Evolutionary conservation across 2,113 vertebrate species (phyloP).

Genomic region (Brienomyrus longianalis): DNA sequence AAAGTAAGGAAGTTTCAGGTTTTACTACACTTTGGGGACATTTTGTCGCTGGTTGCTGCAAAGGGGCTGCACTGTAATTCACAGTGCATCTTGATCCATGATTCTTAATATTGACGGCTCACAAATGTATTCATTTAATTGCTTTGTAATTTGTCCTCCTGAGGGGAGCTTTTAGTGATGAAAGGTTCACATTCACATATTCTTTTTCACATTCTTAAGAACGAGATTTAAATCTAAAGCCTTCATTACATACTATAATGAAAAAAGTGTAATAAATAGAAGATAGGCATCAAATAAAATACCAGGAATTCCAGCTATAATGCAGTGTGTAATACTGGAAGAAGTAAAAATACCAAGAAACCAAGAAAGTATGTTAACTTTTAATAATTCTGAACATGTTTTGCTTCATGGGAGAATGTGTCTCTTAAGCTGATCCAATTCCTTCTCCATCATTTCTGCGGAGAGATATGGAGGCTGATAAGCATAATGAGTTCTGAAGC

Average conservation of each 20-base stretch:
- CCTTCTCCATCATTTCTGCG: conserved; percentile 15
- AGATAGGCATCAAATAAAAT: not conserved
- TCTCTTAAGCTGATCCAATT: conserved; percentile 14
- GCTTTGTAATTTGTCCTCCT: not conserved
- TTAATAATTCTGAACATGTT: conserved; percentile 17
- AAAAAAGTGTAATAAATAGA: not conserved
- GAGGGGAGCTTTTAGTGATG: not conserved
- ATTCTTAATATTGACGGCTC: not conserved
- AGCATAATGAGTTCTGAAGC: conserved; percentile 20
- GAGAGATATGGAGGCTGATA: conserved; percentile 11
- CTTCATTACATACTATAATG: not conserved
- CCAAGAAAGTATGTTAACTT: conserved; percentile 12
- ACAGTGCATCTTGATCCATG: not conserved
- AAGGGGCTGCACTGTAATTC: conserved; percentile 1
- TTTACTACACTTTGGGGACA: too few relatives aligned
- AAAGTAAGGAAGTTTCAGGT: too few relatives aligned
- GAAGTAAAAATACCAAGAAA: conserved; percentile 2
- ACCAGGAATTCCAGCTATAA: not conserved
- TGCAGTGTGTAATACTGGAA: not conserved
- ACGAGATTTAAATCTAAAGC: not conserved
- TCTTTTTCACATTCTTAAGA: not conserved
- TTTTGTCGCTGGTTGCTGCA: not conserved
- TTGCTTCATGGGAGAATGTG: conserved; percentile 14
- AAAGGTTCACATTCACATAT: not conserved
- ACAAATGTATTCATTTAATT: not conserved